Conservation (phyloP, 1,140 invertebrate genomes). For the Pseudomyrmex pallidus region DNA sequence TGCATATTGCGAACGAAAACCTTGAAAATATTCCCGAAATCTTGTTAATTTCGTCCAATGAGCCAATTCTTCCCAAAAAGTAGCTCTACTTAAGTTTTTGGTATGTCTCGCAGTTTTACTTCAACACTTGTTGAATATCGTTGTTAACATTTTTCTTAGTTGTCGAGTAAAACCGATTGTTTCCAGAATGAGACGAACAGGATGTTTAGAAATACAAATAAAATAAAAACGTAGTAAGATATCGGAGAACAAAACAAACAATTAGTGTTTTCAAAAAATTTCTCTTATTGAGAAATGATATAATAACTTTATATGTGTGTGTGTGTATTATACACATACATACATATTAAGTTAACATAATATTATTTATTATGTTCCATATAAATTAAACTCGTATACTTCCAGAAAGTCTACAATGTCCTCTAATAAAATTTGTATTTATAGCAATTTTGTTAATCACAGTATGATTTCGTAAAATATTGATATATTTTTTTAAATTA, state of each 20-base stretch:
- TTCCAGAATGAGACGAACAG: conserved; percentile 18
- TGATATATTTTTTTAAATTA: not conserved
- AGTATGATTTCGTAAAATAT: conserved; percentile 2
- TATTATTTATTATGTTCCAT: conserved; percentile 17
- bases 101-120: conserved; percentile 35
- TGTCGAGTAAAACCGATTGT: conserved; percentile 1
- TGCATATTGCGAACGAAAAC: conserved; percentile 44
- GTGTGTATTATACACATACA: not conserved
- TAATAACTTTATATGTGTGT: conserved; percentile 11
- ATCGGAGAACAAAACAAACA: not conserved
- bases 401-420: not conserved
- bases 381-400: not conserved
- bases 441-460: conserved; percentile 6
- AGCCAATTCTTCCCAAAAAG: conserved; percentile 42
- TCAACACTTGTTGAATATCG: not conserved
- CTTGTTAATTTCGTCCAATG: conserved; percentile 51
- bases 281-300: not conserved
- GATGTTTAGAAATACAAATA: not conserved
- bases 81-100: conserved; percentile 62
- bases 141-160: not conserved
- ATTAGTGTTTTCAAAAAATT: not conserved
- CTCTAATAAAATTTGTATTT: not conserved
- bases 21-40: conserved; percentile 55
- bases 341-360: conserved; percentile 12
- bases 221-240: conserved; percentile 1